Evolutionary conservation across 2,113 vertebrate genomes (phyloP), one percentile per base, ranked within the genome.

Genomic region (Pavo muticus): DNA sequence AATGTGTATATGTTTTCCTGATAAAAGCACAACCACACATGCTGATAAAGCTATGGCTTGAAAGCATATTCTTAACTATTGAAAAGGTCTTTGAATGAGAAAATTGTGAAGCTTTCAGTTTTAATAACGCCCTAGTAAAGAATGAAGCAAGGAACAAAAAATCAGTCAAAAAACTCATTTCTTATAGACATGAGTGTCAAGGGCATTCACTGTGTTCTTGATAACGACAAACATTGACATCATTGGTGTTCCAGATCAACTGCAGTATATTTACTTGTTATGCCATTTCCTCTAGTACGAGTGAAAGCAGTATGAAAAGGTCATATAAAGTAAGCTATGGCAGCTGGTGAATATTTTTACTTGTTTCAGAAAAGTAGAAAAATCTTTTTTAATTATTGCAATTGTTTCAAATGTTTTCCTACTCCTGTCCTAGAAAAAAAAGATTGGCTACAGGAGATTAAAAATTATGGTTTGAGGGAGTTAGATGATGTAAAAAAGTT

Each of bases 11-110:
- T 96, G 86, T 97, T 93, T 97, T 94, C 88, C 91, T 92, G 87
- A 92, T 88, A 97, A 98, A 96, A 76, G 90, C 91, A 83, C 90
- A 97, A 88, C 90, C 84, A 89, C 76, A 80, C 84, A 81, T 92
- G 88, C 87, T 91, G 95, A 97, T 97, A 96, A 60, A 95, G 85
- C 97, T 96, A 93, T 27, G 90, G 85, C 87, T 97, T 97, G 95
- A 98, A 97, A 98, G 96, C 96, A 93, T 96, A 91, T 96, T 96
- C 92, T 98, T 97, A 98, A 90, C 90, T 95, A 95, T 30, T 97
- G 95, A 95, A 97, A 97, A 97, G 96, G 96, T 91, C 95, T 97
- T 97, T 96, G 93, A 92, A 90, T 94, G 87, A 94, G 93, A 92
- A 97, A 97, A 97, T 96, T 90, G 96, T 92, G 79, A 92, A 93